Evolutionary conservation across 2,797 vertebrate genomes (phyloP).

Genomic region (Margarornis squamiger): DNA sequence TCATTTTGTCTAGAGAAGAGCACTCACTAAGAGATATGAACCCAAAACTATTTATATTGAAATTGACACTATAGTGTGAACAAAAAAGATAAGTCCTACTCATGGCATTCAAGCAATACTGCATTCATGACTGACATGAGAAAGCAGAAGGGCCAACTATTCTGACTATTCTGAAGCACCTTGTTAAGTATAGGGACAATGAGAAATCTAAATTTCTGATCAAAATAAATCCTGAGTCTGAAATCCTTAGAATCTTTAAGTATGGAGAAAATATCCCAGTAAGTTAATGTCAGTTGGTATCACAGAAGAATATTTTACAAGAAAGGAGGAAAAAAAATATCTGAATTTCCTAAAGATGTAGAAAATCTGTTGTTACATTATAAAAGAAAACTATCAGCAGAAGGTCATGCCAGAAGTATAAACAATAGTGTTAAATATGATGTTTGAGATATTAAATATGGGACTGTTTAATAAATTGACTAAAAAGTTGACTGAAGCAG

Average conservation of each 20-base stretch:
- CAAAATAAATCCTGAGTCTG: background rate
- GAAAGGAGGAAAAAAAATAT: background rate
- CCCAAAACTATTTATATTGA: background rate
- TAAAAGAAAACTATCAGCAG: background rate
- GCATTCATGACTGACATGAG: background rate
- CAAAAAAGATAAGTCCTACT: background rate
- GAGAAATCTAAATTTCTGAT: background rate
- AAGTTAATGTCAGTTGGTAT: background rate
- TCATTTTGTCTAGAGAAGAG: background rate
- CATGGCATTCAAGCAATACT: background rate
- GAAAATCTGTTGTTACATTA: background rate
- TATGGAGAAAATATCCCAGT: fast-evolving
- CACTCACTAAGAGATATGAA: background rate
- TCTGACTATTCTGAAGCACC: background rate
- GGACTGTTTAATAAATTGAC: background rate
- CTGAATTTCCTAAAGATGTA: background rate
- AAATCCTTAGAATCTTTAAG: background rate
- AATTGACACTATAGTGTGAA: background rate
- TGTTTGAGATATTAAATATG: background rate
- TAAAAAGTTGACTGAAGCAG: background rate
- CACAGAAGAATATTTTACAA: background rate
- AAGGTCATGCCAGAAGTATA: background rate
- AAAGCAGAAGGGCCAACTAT: background rate
- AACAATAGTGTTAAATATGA: background rate
- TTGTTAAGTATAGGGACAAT: background rate